phyloP scores from a whole-genome alignment of 2,113 vertebrate genomes.

The Aptenodytes patagonicus region DNA sequence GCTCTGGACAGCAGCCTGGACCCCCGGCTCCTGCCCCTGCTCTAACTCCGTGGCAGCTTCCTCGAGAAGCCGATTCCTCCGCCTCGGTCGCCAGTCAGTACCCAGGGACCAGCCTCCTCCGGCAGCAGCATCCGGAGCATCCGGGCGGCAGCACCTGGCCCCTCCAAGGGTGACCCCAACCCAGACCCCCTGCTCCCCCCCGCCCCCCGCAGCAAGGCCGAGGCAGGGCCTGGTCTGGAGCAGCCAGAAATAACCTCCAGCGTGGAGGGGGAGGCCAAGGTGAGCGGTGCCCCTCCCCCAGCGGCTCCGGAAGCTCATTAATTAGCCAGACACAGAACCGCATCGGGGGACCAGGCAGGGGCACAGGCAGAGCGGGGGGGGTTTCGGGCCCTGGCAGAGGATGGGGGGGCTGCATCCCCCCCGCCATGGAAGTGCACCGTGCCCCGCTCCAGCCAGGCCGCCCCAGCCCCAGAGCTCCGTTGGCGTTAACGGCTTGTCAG shows the following conservation, averaged over 20 bases:
- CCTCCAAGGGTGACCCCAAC: background rate
- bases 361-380: background rate
- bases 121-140: background rate
- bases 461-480: rapidly evolving
- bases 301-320: background rate
- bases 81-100: rapidly evolving
- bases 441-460: background rate
- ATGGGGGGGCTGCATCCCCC: background rate
- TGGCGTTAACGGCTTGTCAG: background rate
- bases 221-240: background rate
- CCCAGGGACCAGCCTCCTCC: background rate
- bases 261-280: background rate
- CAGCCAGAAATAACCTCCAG: background rate
- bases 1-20: background rate
- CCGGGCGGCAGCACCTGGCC: background rate
- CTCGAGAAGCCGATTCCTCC: background rate
- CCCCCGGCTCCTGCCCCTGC: background rate
- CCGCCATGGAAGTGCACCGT: rapidly evolving
- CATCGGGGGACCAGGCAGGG: background rate
- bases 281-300: background rate
- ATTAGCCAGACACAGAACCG: background rate
- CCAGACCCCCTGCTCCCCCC: background rate
- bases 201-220: rapidly evolving
- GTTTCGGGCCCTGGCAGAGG: background rate
- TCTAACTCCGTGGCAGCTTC: background rate